Evolutionary conservation across 2,888 invertebrate genomes (phyloP).

Genomic region (Ormyrus rosae): DNA sequence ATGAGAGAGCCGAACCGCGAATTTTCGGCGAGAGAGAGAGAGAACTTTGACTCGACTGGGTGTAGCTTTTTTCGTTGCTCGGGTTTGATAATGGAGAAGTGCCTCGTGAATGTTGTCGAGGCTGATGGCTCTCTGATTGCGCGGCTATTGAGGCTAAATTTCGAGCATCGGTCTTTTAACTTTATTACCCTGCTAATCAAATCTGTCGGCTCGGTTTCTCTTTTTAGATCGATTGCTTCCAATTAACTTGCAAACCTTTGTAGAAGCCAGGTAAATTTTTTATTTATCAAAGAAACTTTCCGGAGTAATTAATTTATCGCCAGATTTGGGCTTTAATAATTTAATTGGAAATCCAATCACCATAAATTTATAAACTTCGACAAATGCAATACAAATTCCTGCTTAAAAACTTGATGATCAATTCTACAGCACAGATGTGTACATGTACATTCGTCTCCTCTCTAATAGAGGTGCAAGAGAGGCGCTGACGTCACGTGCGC

Average conservation of each 20-base stretch:
- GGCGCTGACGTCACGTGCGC: constrained; percentile 6
- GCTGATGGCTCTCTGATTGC: constrained; percentile 47
- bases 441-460: neutral
- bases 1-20: neutral
- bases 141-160: constrained; percentile 47
- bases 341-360: no score
- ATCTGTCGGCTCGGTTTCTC: no score
- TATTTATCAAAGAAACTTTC: no score
- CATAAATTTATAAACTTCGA: neutral
- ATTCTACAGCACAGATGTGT: no score
- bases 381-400: neutral
- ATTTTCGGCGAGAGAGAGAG: constrained; percentile 10
- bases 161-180: constrained; percentile 44
- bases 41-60: neutral
- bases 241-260: no score
- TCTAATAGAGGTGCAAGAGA: neutral
- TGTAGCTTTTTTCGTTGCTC: no score
- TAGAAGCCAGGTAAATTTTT: no score
- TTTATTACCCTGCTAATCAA: constrained; percentile 12
- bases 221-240: no score
- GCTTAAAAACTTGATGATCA: no score
- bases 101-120: neutral
- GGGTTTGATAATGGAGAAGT: no score
- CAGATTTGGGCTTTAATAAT: no score
- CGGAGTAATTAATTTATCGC: no score